Evolutionary conservation across 1,140 invertebrate genomes (phyloP), one percentile per base, ranked within the genome.

Genomic region (Dufourea novaeangliae): DNA sequence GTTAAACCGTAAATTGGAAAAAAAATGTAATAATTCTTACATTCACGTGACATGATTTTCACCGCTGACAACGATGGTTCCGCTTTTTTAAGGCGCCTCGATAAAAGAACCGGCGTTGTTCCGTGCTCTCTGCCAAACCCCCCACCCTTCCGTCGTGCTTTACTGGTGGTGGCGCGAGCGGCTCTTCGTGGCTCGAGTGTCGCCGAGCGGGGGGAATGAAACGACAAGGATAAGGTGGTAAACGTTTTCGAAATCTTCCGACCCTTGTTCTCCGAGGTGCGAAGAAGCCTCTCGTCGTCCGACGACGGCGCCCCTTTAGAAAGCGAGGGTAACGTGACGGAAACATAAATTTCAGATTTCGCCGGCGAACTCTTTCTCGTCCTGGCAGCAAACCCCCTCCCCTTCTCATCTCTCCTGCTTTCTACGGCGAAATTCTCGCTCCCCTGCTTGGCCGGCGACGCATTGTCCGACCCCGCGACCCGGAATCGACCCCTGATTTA

Each of bases 201-300:
- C 67, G 67, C 14, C 22, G 27, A 54, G 20, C 20, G 46, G 54
- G 14, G 46, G 14, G 34, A 17, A 29, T 10, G 20, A 22, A 37
- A 22, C 25, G 17, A 3, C 0, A 20, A 37, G 70, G 70, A 79
- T 79, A 80, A 75, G 79, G 68, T n/a, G 71, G 82, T 84, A 84
- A 84, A 84, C 82, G 82, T 84, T 84, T 83, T 83, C 70, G 80
- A 80, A 83, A 79, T 83, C 72, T 79, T 20, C 41, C 67, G 34
- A 27, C 75, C 67, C 82, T 82, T 79, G 52, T 75, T 56, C 64
- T 20, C 39, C 56, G 57, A 77, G 75, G 67, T 71, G 75, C 46
- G 37, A 62, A 46, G 37, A 52, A 59, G 41, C 37, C 41, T n/a
- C 34, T 61, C 39, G n/a, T 46, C 57, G n/a, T n/a, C n/a, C n/a